Evolutionary conservation across 2,113 vertebrate species (phyloP).

Genomic region (Gobiocypris rarus): DNA sequence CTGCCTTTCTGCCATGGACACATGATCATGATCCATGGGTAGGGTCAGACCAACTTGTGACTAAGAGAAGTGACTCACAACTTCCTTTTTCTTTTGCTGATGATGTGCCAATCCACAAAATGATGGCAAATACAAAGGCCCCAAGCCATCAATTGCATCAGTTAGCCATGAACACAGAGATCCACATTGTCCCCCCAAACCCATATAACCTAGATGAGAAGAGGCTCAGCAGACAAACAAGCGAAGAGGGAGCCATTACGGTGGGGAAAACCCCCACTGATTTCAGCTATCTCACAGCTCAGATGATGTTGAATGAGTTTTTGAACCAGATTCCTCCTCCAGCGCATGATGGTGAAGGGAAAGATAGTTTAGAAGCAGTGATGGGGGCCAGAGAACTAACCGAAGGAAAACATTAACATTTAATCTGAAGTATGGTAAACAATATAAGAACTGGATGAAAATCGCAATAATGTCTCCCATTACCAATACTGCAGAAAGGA

Average conservation of each 20-base stretch:
- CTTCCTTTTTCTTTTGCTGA: constrained; percentile 62
- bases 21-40: constrained; percentile 41
- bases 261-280: constrained; percentile 50
- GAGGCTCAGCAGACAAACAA: constrained; percentile 36
- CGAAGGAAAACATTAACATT: constrained; percentile 10
- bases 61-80: constrained; percentile 30
- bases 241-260: constrained; percentile 40
- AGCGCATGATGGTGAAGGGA: constrained; percentile 55
- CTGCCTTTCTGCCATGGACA: constrained; percentile 71
- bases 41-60: constrained; percentile 34
- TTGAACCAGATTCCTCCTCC: constrained; percentile 58
- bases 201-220: constrained; percentile 32
- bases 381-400: constrained; percentile 19
- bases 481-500: background rate
- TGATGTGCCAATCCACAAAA: constrained; percentile 65
- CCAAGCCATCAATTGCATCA: constrained; percentile 1
- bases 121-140: constrained; percentile 58
- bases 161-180: constrained; percentile 32
- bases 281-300: constrained; percentile 67
- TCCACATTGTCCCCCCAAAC: constrained; percentile 19
- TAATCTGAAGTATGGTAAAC: background rate
- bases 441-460: background rate
- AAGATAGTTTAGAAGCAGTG: constrained; percentile 47
- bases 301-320: constrained; percentile 75
- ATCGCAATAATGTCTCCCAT: background rate